These are phyloP conservation scores for Propithecus perrieri DNA, from an alignment of 2,797 vertebrate genomes.

Conservation along the genomic window DNA sequence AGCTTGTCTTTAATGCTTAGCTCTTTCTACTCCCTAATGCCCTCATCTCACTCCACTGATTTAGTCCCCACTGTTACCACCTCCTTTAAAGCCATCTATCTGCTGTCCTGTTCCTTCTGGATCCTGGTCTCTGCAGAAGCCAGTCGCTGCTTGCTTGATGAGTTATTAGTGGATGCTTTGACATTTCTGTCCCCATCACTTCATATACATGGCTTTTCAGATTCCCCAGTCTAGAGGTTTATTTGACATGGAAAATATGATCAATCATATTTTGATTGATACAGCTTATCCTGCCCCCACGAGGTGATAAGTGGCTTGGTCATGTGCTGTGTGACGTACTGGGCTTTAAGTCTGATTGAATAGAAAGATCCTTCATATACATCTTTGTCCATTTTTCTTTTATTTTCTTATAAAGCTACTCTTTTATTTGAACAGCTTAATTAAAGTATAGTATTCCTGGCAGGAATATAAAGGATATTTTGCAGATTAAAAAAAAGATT, in stretches of 20 bases:
- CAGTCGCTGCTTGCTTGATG: background rate
- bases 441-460: background rate
- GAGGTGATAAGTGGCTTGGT: background rate
- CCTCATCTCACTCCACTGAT: accelerated
- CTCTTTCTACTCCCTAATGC: background rate
- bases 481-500: background rate
- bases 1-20: background rate
- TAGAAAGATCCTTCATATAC: background rate
- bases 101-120: background rate
- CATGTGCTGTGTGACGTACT: background rate
- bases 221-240: background rate
- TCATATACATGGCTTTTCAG: background rate
- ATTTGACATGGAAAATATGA: background rate
- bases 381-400: background rate
- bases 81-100: background rate
- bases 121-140: background rate
- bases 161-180: background rate
- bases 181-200: background rate
- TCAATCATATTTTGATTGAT: background rate
- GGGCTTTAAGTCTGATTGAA: background rate
- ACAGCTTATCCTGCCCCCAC: background rate
- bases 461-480: background rate
- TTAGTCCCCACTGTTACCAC: accelerated
- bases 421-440: slow-evolving; percentile 1
- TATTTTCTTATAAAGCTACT: background rate